These are phyloP conservation scores for Melieria picta DNA, from an alignment of 2,888 invertebrate genomes.

Conservation along the genomic window DNA sequence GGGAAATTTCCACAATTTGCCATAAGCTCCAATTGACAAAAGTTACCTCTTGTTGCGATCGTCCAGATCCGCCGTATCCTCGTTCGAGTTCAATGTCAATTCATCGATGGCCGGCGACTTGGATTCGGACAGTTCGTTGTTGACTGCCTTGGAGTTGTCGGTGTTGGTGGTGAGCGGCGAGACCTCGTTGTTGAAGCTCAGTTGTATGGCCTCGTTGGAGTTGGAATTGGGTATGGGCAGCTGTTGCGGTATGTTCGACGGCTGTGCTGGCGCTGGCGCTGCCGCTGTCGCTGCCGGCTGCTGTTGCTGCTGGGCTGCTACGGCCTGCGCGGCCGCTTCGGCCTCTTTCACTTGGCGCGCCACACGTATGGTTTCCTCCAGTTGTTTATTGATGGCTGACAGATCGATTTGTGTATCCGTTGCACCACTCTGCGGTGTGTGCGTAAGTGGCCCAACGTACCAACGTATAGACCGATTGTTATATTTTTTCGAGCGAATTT, in stretches of 20 bases:
- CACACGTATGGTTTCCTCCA: conserved; percentile 66
- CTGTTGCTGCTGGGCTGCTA: conserved; percentile 49
- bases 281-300: conserved; percentile 43
- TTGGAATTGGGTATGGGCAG: conserved; percentile 40
- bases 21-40: background rate
- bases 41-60: conserved; percentile 79
- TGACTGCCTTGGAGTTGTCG: conserved; percentile 54
- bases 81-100: conserved; percentile 76
- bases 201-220: conserved; percentile 56
- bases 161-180: conserved; percentile 44
- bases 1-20: background rate
- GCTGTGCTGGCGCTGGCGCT: conserved; percentile 3
- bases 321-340: conserved; percentile 56
- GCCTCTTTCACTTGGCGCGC: conserved; percentile 65
- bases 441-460: too few relatives aligned
- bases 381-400: conserved; percentile 64
- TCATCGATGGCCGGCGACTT: conserved; percentile 75
- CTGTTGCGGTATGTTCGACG: conserved; percentile 45
- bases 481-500: too few relatives aligned
- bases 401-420: conserved; percentile 64
- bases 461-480: too few relatives aligned
- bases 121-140: conserved; percentile 69
- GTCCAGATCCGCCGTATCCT: conserved; percentile 77
- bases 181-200: conserved; percentile 61
- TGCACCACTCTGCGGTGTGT: conserved; percentile 55